Evolutionary conservation across 2,113 vertebrate genomes (phyloP).

Genomic region (Pterocles burchelli): DNA sequence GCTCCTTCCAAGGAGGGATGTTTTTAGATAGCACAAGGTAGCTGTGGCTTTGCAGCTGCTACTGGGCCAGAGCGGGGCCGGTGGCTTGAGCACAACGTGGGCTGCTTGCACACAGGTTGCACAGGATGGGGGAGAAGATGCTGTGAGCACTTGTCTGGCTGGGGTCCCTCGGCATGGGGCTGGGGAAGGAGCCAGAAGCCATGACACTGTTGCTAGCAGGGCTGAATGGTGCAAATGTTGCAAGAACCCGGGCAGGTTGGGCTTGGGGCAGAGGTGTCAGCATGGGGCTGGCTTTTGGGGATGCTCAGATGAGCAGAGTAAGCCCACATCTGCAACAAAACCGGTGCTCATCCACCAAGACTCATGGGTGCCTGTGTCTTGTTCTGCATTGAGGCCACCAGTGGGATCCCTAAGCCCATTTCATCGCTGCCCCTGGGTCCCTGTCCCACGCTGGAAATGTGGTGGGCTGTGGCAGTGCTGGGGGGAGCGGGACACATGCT

Average conservation of each 20-base stretch:
- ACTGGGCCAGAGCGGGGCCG: not conserved
- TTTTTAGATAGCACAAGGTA: conserved; percentile 49
- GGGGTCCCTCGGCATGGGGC: accelerated
- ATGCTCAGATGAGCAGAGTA: not conserved
- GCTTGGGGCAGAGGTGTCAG: not conserved
- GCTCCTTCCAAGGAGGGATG: not conserved
- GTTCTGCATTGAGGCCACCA: accelerated
- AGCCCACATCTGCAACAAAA: not conserved
- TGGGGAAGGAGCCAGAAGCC: not conserved
- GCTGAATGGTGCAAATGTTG: accelerated
- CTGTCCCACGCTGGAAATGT: not conserved
- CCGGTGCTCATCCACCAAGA: not conserved
- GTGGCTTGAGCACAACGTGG: accelerated
- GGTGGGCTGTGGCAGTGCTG: accelerated
- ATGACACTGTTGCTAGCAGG: not conserved
- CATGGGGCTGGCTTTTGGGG: not conserved
- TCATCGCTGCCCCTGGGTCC: not conserved
- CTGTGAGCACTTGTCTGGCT: accelerated
- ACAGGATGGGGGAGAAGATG: accelerated
- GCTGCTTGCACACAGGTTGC: not conserved
- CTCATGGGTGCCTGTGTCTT: not conserved
- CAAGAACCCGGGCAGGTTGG: not conserved
- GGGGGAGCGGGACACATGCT: accelerated
- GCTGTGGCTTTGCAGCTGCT: not conserved
- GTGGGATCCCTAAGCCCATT: not conserved